Percentiles rank a stretch among this genome's conserved stretches.
Conservation (phyloP, 2,888 invertebrate genomes). For the Phyllotreta striolata region DNA sequence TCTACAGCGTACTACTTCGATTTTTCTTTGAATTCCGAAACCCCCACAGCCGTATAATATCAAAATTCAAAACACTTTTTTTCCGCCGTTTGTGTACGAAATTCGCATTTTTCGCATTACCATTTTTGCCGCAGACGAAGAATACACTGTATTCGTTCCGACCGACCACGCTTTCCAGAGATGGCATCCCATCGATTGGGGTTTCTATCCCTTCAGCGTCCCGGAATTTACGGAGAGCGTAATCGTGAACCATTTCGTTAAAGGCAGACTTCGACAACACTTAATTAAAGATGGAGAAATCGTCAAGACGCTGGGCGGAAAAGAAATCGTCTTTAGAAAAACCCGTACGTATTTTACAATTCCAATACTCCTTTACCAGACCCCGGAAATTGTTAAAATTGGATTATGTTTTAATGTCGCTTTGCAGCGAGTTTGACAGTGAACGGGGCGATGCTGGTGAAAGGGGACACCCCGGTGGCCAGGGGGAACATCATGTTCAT, state of each 20-base stretch:
- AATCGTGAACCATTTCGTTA: conserved; percentile 69
- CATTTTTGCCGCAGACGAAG: conserved; percentile 60
- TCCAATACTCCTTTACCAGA: not conserved
- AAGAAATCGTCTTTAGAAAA: conserved; percentile 66
- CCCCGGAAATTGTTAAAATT: too few relatives aligned
- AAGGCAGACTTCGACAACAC: conserved; percentile 66
- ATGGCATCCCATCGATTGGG: conserved; percentile 76
- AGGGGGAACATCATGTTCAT: conserved; percentile 71
- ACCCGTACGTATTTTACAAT: conserved; percentile 63
- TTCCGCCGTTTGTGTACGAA: not conserved
- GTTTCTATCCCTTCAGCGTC: conserved; percentile 73
- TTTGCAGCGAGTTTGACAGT: conserved; percentile 64
- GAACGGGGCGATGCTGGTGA: conserved; percentile 68
- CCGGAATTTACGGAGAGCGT: conserved; percentile 71
- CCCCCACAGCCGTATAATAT: not conserved
- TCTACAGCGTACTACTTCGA: too few relatives aligned
- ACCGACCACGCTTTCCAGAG: conserved; percentile 72
- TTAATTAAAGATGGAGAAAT: conserved; percentile 66
- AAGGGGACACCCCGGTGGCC: conserved; percentile 67
- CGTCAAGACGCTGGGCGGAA: conserved; percentile 67
- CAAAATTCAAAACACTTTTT: not conserved
- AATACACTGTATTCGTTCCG: conserved; percentile 71
- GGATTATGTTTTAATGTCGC: too few relatives aligned
- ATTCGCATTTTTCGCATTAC: not conserved
- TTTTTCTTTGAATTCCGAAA: not conserved